phyloP scores from a whole-genome alignment of 92 coral and sea anemone species.

The Siderastrea siderea region DNA sequence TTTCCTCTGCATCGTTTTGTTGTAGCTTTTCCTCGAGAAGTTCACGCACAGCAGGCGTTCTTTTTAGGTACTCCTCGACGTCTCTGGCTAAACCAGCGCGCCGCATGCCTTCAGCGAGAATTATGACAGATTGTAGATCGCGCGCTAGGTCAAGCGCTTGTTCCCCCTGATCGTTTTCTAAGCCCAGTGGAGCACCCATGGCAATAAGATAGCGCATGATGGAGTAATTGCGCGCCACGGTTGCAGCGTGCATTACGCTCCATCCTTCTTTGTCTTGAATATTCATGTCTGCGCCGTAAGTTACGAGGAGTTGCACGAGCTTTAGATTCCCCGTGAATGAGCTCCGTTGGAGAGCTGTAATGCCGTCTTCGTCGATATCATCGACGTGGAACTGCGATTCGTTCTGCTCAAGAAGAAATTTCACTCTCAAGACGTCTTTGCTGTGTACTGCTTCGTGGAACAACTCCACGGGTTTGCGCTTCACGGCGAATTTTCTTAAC shows the following conservation, averaged over 20 bases:
- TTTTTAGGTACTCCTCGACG: conserved; percentile 73
- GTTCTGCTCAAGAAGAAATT: conserved; percentile 83
- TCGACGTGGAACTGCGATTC: conserved; percentile 88
- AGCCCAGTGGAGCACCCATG: conserved; percentile 86
- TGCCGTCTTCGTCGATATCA: conserved; percentile 94
- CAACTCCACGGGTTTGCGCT: conserved; percentile 87
- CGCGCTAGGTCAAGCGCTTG: conserved; percentile 91
- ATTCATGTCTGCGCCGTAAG: conserved; percentile 88
- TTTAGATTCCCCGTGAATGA: conserved; percentile 91
- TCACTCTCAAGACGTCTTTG: conserved; percentile 82
- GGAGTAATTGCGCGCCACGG: conserved; percentile 92
- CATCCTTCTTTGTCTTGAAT: conserved; percentile 99
- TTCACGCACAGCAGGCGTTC: conserved; percentile 79
- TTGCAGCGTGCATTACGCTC: conserved; percentile 96
- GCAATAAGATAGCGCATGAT: conserved; percentile 87
- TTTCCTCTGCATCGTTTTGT: conserved; percentile 20
- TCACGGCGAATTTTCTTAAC: conserved; percentile 92
- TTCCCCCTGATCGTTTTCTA: conserved; percentile 88
- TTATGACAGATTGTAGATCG: conserved; percentile 78
- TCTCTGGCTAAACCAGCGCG: conserved; percentile 67
- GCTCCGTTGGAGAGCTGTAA: conserved; percentile 94
- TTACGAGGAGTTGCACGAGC: conserved; percentile 88
- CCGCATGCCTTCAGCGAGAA: conserved; percentile 91
- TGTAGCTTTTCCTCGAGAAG: conserved; percentile 76
- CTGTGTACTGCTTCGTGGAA: conserved; percentile 94